Conservation (phyloP, 2,113 vertebrate species). For the Haemorhous mexicanus region DNA sequence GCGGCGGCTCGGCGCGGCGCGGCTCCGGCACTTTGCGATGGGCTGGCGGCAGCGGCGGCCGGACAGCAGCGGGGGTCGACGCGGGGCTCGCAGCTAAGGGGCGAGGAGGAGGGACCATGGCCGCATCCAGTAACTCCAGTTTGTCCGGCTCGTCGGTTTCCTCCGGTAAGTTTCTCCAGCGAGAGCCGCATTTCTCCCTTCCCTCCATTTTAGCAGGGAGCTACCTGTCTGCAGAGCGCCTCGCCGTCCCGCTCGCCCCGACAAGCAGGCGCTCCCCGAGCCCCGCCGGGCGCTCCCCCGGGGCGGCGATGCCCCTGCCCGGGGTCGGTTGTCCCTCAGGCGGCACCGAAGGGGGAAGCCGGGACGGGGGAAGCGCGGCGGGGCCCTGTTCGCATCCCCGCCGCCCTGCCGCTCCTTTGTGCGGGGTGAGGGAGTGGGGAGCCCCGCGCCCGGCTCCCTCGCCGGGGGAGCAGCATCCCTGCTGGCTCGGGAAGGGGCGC, state of each 20-base stretch:
- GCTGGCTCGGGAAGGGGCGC: not conserved
- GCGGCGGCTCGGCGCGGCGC: conserved; percentile 47
- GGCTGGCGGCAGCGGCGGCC: conserved; percentile 64
- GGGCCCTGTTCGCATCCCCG: not conserved
- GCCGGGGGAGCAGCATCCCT: not conserved
- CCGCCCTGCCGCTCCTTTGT: not conserved
- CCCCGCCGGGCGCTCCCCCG: not conserved
- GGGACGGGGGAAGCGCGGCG: not conserved
- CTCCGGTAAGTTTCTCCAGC: conserved; percentile 84
- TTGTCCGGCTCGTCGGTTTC: conserved; percentile 94
- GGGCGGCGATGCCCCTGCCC: not conserved
- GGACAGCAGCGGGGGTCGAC: conserved; percentile 59
- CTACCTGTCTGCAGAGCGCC: not conserved
- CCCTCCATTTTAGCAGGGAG: conserved; percentile 39
- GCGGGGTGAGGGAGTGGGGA: not conserved
- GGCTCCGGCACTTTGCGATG: conserved; percentile 72
- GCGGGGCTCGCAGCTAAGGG: conserved; percentile 70
- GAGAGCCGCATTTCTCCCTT: not conserved
- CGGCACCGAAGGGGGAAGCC: not conserved
- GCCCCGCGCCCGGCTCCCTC: not conserved
- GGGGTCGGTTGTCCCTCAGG: not conserved
- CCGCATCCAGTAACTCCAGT: conserved; percentile 97
- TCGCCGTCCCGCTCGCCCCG: not conserved
- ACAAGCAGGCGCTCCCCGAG: not conserved
- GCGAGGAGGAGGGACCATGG: conserved; percentile 77